Conservation (phyloP, 2,888 invertebrate species). For the Napeogenes inachia region DNA sequence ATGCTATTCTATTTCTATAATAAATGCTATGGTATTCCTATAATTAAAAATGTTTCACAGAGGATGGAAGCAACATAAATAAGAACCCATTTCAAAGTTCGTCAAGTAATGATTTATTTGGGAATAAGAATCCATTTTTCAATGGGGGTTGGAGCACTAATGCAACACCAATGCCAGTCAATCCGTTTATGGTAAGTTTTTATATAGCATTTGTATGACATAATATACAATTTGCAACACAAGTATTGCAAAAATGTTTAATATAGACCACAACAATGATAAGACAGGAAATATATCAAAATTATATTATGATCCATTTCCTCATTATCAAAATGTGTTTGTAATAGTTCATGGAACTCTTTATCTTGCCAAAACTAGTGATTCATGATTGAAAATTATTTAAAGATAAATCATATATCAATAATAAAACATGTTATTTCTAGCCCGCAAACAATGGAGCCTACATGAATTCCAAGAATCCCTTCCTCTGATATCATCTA, state of each 20-base stretch:
- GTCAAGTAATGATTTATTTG: constrained; percentile 62
- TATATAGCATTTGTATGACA: neutral
- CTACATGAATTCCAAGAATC: constrained; percentile 67
- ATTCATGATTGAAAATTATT: constrained; percentile 26
- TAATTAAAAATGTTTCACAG: constrained; percentile 45
- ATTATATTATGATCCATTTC: constrained; percentile 30
- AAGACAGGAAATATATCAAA: constrained; percentile 32
- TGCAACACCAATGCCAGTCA: constrained; percentile 53
- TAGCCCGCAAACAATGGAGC: constrained; percentile 55
- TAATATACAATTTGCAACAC: constrained; percentile 3
- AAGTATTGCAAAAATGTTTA: neutral
- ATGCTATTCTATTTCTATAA: neutral
- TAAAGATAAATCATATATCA: constrained; percentile 19
- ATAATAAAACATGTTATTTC: constrained; percentile 24
- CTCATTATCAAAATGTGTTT: constrained; percentile 31
- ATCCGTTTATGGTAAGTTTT: constrained; percentile 66
- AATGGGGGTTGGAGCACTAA: constrained; percentile 65
- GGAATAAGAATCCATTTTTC: constrained; percentile 68
- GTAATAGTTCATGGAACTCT: constrained; percentile 41
- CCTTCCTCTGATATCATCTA: constrained; percentile 61
- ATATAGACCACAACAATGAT: constrained; percentile 30
- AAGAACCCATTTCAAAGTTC: constrained; percentile 73
- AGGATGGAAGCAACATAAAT: constrained; percentile 55
- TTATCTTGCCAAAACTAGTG: constrained; percentile 34
- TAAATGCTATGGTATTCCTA: neutral